Evolutionary conservation across 2,113 vertebrate genomes (phyloP).

Genomic region (Bos indicus): DNA sequence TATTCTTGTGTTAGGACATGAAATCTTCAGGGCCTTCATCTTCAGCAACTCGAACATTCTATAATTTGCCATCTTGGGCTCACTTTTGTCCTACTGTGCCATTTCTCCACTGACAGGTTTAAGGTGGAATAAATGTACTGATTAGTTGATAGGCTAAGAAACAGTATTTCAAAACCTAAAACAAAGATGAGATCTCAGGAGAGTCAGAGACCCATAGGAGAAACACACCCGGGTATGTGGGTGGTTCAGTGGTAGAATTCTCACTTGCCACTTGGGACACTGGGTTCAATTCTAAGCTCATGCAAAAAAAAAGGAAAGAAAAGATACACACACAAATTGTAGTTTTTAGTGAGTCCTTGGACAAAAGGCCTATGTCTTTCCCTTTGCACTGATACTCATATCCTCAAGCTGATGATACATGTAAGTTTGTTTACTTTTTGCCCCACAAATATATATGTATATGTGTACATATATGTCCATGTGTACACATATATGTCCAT

Average conservation of each 20-base stretch:
- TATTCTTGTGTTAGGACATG: background rate
- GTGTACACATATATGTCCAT: too few species aligned
- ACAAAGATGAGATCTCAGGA: background rate
- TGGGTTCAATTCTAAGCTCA: background rate
- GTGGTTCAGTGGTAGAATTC: background rate
- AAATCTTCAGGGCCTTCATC: background rate
- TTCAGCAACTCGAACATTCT: background rate
- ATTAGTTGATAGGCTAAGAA: background rate
- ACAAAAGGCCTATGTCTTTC: background rate
- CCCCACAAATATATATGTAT: background rate
- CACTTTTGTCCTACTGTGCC: background rate
- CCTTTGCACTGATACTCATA: background rate
- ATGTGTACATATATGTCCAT: background rate
- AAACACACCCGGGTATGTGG: background rate
- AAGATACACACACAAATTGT: background rate
- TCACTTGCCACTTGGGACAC: background rate
- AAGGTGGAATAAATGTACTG: background rate
- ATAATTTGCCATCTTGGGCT: background rate
- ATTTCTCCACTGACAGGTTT: background rate
- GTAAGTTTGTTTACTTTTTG: background rate
- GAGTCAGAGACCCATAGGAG: background rate
- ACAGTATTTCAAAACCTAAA: background rate
- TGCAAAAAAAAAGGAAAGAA: background rate
- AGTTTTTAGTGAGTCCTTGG: background rate
- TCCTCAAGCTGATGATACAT: background rate